Base-by-base conservation (phyloP, 2,888 invertebrate species). In the Phyto melanocephala region DNA sequence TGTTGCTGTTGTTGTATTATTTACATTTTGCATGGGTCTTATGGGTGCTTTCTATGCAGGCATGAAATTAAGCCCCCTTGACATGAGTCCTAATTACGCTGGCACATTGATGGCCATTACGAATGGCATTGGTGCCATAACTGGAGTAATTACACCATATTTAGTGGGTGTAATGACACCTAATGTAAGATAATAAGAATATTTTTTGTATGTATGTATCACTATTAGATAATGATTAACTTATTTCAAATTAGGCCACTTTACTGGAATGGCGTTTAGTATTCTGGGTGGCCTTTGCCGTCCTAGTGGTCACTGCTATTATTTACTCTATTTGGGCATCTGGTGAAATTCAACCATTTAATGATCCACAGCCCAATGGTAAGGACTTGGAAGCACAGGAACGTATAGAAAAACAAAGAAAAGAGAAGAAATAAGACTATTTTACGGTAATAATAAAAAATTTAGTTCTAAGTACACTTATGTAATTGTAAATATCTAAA, bases 211-310 rank as follows among this genome's bases (percentile, higher is more conserved):
- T n/a, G n/a, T n/a, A n/a, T n/a, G n/a, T n/a, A n/a, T n/a, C n/a
- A n/a, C n/a, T n/a, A n/a, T n/a, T n/a, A 28, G 35, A 1, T 13
- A 33, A 11, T 74, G 37, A 15, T 35, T 37, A 28, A 5, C n/a
- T 68, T 10, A 1, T 50, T 37, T 80, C 6, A 28, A 28, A 28
- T 58, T 89, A 94, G 94, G 93, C 94, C 54, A 93, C 93, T 0
- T 86, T 94, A 8, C 89, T 90, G 17, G 93, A 95, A 91, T 96
- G 96, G 96, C 92, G 95, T 35, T 87, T 93, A 0, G 96, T 96
- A 0, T 96, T 96, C 88, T 96, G 96, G 95, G 94, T 96, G n/a
- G 94, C 95, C 40, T 92, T 95, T 13, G 94, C 88, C 0, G 93
- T 96, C 2, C 92, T 96, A 77, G 89, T 94, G 0, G 84, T 93